phyloP scores from a whole-genome alignment of 2,797 vertebrate genomes.

The Coendou prehensilis region DNA sequence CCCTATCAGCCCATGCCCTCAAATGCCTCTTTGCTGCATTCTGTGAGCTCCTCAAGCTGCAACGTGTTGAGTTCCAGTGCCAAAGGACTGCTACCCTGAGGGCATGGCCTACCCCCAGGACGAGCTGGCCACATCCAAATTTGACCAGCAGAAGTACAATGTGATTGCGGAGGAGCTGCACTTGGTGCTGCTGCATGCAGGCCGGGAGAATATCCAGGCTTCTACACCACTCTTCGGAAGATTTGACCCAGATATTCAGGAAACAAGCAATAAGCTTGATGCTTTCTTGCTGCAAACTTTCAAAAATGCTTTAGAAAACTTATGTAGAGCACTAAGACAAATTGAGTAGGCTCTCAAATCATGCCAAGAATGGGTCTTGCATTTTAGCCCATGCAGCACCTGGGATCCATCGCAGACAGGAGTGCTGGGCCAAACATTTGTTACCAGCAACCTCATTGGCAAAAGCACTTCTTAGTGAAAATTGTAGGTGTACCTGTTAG shows the following conservation, averaged over 20 bases:
- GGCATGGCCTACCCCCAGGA: slow-evolving; percentile 93
- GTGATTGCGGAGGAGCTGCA: slow-evolving; percentile 90
- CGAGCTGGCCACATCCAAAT: slow-evolving; percentile 90
- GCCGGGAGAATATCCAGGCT: slow-evolving; percentile 91
- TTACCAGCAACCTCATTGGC: background rate
- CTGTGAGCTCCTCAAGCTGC: slow-evolving; percentile 90
- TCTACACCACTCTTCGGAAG: slow-evolving; percentile 94
- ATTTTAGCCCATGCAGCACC: background rate
- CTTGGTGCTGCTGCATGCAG: slow-evolving; percentile 91
- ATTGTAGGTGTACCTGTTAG: background rate
- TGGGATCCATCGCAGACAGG: background rate
- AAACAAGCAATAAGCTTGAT: slow-evolving; percentile 95
- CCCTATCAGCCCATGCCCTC: slow-evolving; percentile 91
- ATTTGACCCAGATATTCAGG: slow-evolving; percentile 95
- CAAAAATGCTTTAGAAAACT: slow-evolving; percentile 92
- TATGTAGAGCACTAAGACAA: slow-evolving; percentile 89
- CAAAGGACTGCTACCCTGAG: slow-evolving; percentile 95
- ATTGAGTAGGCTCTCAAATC: slow-evolving; percentile 73
- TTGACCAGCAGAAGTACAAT: slow-evolving; percentile 92
- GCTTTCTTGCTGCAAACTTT: slow-evolving; percentile 94
- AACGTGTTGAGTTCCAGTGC: slow-evolving; percentile 94
- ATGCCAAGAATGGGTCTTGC: background rate
- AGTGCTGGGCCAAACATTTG: background rate
- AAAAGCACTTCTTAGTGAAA: background rate
- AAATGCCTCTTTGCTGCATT: slow-evolving; percentile 91